Conservation (phyloP, 2,113 vertebrate genomes). For the Calidris pygmaea region DNA sequence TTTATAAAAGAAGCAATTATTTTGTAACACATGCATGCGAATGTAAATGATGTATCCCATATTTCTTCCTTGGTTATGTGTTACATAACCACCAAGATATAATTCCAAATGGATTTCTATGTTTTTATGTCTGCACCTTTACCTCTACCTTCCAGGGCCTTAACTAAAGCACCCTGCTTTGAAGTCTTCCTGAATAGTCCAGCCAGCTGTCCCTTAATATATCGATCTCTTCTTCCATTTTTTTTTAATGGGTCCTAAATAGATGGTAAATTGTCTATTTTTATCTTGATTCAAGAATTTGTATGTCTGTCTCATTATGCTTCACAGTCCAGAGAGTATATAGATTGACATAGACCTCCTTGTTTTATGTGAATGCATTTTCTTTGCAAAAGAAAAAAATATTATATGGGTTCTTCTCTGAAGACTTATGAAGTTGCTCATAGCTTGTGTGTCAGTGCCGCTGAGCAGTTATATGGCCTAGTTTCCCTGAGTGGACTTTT, state of each 20-base stretch:
- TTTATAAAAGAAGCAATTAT: not conserved
- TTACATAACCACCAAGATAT: no score
- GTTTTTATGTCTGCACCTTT: not conserved
- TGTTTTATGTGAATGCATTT: not conserved
- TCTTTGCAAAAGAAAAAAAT: not conserved
- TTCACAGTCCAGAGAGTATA: not conserved
- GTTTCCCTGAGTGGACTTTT: not conserved
- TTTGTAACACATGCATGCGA: fast-evolving
- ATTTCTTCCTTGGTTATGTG: not conserved
- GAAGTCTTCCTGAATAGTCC: not conserved
- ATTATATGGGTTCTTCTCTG: not conserved
- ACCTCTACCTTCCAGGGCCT: no score
- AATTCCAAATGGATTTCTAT: not conserved
- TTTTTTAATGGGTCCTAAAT: not conserved
- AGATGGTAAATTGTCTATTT: not conserved
- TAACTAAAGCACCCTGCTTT: not conserved
- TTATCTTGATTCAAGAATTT: not conserved
- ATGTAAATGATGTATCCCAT: not conserved
- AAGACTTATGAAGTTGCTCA: not conserved
- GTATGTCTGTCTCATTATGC: not conserved
- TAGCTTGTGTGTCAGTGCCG: not conserved
- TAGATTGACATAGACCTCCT: not conserved
- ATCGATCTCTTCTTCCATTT: not conserved
- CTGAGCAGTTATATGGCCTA: not conserved
- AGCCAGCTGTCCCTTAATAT: not conserved